phyloP scores from a whole-genome alignment of 2,113 vertebrate species.

The Siphamia tubifer region DNA sequence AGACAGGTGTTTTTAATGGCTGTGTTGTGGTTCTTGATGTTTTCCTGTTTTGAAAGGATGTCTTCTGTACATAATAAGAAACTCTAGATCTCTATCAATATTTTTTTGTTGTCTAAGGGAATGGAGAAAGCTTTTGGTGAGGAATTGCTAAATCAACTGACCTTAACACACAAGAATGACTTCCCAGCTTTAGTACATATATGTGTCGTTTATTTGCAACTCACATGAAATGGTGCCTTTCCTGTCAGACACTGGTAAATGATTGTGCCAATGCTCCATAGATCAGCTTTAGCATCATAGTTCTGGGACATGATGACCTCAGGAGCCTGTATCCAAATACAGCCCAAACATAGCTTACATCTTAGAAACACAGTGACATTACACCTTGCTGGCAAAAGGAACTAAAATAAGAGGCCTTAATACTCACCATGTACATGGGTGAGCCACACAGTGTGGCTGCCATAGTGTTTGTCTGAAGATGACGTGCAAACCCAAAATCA shows the following conservation, averaged over 20 bases:
- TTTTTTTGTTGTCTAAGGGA: neutral
- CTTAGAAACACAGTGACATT: neutral
- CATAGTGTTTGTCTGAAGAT: slow-evolving; percentile 95
- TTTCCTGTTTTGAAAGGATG: slow-evolving; percentile 6
- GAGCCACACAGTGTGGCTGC: slow-evolving; percentile 95
- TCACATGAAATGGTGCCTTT: slow-evolving; percentile 94
- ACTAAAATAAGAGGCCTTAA: neutral
- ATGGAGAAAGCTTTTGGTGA: neutral
- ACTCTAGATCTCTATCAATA: no score
- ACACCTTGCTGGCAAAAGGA: neutral
- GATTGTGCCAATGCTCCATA: slow-evolving; percentile 98
- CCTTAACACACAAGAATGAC: neutral
- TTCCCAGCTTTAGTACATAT: neutral
- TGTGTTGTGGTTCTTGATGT: neutral
- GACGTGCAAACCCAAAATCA: slow-evolving; percentile 95
- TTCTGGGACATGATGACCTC: slow-evolving; percentile 98
- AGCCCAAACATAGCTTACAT: slow-evolving; percentile 29
- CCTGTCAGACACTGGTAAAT: slow-evolving; percentile 96
- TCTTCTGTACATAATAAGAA: neutral
- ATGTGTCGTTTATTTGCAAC: slow-evolving; percentile 5
- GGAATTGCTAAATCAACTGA: neutral
- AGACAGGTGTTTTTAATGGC: slow-evolving; percentile 8
- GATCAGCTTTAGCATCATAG: slow-evolving; percentile 96
- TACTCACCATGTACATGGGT: slow-evolving; percentile 97
- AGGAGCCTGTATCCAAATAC: slow-evolving; percentile 85